These are phyloP conservation scores for Chascanopsetta lugubris DNA, from an alignment of 2,113 vertebrate species.

Conservation along the genomic window DNA sequence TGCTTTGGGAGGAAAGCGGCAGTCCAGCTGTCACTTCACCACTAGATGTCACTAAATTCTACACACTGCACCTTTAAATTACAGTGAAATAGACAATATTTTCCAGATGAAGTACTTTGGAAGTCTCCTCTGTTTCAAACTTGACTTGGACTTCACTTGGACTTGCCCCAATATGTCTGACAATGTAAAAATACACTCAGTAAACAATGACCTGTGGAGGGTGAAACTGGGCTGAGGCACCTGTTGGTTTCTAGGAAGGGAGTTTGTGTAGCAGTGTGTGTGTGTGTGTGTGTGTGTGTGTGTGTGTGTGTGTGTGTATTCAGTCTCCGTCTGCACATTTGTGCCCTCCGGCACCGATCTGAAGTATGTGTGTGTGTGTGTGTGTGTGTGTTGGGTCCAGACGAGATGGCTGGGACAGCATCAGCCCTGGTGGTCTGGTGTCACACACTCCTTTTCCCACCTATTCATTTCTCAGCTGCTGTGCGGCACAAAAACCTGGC, in stretches of 20 bases:
- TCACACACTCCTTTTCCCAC: constrained; percentile 28
- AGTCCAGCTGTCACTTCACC: too few relatives aligned
- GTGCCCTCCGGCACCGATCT: constrained; percentile 18
- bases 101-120: too few relatives aligned
- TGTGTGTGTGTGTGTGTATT: constrained; percentile 12
- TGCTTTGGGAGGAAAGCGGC: too few relatives aligned
- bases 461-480: constrained; percentile 61
- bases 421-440: constrained; percentile 61
- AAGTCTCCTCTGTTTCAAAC: background rate
- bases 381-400: constrained; percentile 13
- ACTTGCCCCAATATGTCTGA: background rate
- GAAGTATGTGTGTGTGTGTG: constrained; percentile 20
- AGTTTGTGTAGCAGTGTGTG: constrained; percentile 6
- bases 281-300: too few relatives aligned
- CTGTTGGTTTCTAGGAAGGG: constrained; percentile 47
- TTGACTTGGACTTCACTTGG: background rate
- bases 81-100: background rate
- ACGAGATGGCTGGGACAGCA: constrained; percentile 26
- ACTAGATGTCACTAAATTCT: too few relatives aligned
- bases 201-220: constrained; percentile 17
- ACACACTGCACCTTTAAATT: background rate
- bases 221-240: constrained; percentile 40
- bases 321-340: constrained; percentile 45
- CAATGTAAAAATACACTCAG: background rate
- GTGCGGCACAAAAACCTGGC: constrained; percentile 28